Conservation (phyloP, 1,140 invertebrate species). For the Aporrectodea caliginosa region DNA sequence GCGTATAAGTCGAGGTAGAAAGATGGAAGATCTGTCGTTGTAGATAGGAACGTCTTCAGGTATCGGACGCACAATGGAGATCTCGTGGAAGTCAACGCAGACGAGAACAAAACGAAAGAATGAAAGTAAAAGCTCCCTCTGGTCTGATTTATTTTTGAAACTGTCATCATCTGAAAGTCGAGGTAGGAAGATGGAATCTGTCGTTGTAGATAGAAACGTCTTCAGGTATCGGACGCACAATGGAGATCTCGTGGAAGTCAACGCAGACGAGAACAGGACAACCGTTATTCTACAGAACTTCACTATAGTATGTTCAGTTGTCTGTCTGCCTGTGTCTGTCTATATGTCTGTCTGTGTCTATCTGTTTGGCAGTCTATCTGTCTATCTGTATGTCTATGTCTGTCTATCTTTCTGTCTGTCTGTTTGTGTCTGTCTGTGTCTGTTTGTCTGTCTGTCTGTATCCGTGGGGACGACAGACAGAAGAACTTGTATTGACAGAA, state of each 20-base stretch:
- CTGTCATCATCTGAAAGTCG: no score
- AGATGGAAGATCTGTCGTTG: no score
- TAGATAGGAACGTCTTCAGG: constrained; percentile 38
- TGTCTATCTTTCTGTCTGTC: not conserved
- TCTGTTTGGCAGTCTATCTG: not conserved
- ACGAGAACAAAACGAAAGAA: no score
- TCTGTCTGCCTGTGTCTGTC: no score
- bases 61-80: constrained; percentile 65
- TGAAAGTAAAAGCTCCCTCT: no score
- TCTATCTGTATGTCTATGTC: not conserved
- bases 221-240: constrained; percentile 59
- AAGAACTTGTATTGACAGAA: no score
- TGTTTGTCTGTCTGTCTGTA: not conserved
- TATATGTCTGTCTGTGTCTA: not conserved
- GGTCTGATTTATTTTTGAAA: no score
- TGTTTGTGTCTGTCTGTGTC: no score
- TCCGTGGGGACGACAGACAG: no score
- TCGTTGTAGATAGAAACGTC: no score
- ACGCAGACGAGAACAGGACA: constrained; percentile 67
- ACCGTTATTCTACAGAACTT: constrained; percentile 71
- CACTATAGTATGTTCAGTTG: constrained; percentile 75
- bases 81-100: constrained; percentile 68
- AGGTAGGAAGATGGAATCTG: no score
- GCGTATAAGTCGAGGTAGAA: no score
- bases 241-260: constrained; percentile 69